Conservation (phyloP, 2,797 vertebrate species). For the Xerus rutilus region DNA sequence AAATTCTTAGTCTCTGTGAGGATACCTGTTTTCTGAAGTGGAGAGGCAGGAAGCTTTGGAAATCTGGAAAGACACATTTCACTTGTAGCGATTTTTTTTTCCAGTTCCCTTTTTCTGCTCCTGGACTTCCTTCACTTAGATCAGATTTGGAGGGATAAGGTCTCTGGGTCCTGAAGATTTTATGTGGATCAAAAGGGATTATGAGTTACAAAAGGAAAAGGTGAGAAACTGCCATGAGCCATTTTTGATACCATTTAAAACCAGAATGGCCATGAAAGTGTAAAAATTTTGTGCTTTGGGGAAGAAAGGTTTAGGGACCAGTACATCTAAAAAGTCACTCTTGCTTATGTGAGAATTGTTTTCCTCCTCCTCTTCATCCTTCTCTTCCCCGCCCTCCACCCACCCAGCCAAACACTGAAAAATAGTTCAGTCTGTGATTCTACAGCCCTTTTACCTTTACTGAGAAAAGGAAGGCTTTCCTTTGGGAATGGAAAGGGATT, state of each 20-base stretch:
- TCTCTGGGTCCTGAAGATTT: background rate
- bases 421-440: background rate
- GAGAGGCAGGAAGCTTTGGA: background rate
- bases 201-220: constrained; percentile 33
- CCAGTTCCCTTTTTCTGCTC: background rate
- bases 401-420: background rate
- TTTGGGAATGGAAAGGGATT: background rate
- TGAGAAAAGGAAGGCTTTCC: background rate
- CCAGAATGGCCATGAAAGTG: background rate
- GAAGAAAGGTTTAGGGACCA: background rate
- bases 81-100: background rate
- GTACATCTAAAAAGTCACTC: background rate
- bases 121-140: background rate
- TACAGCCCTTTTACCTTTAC: background rate
- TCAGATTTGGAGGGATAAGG: background rate
- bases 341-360: background rate
- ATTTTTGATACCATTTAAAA: constrained; percentile 22
- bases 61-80: background rate
- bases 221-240: background rate
- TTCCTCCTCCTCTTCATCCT: no score
- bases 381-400: no score
- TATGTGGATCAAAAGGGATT: background rate
- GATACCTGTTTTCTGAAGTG: background rate
- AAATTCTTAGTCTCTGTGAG: constrained; percentile 13
- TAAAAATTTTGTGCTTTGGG: background rate